Percentiles rank a stretch among this genome's conserved stretches.
These are phyloP conservation scores for Lithobates pipiens DNA, from an alignment of 2,797 vertebrate species.

Conservation along the genomic window DNA sequence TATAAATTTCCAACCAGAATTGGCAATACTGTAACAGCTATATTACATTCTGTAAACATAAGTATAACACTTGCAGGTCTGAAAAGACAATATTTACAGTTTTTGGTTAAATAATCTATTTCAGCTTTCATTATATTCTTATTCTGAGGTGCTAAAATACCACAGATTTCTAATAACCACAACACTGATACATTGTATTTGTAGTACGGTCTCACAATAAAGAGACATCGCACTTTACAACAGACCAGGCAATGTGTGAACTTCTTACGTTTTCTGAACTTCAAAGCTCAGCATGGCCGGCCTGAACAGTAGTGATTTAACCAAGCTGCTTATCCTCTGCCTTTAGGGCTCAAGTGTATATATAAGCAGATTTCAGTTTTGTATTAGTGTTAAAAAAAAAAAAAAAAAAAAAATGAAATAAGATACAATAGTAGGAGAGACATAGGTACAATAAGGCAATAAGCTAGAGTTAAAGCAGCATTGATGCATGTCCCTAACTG, in stretches of 20 bases:
- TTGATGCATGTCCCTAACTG: slow-evolving; percentile 72
- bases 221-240: not conserved
- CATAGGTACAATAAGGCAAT: slow-evolving; percentile 79
- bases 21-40: slow-evolving; percentile 86
- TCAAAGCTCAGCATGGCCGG: not conserved
- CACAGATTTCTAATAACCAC: slow-evolving; percentile 15
- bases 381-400: not conserved
- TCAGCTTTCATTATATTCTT: slow-evolving; percentile 65
- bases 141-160: not conserved
- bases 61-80: slow-evolving; percentile 89
- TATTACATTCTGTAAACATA: slow-evolving; percentile 94
- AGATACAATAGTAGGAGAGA: slow-evolving; percentile 67
- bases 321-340: not conserved
- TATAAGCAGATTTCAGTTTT: not conserved
- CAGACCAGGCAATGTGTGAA: not conserved
- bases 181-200: slow-evolving; percentile 10
- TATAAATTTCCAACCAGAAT: slow-evolving; percentile 77
- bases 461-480: slow-evolving; percentile 85
- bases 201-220: not conserved
- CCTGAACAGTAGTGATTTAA: not conserved
- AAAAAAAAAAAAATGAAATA: not conserved
- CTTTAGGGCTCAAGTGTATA: not conserved
- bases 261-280: not conserved
- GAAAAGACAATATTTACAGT: slow-evolving; percentile 90
- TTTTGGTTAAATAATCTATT: slow-evolving; percentile 67